Percentiles rank a stretch among this genome's conserved stretches.
Conservation (phyloP, 1,140 invertebrate genomes). For the Brachionus calyciflorus region DNA sequence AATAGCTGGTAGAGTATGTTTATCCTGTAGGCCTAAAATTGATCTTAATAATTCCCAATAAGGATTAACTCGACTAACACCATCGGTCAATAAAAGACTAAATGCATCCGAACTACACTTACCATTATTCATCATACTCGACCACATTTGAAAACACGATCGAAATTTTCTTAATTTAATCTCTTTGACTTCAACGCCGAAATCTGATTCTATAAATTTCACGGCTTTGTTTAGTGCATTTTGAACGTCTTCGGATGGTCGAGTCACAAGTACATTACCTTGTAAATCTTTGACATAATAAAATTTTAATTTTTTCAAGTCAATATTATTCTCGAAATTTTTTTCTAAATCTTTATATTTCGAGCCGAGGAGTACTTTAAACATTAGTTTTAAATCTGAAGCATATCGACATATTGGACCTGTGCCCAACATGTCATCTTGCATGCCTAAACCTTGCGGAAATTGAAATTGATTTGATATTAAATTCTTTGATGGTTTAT, state of each 20-base stretch:
- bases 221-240: constrained; percentile 68
- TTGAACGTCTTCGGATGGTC: constrained; percentile 64
- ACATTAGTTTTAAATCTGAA: constrained; percentile 74
- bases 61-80: constrained; percentile 53
- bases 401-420: constrained; percentile 87
- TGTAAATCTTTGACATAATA: constrained; percentile 82
- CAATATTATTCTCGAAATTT: constrained; percentile 59
- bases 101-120: constrained; percentile 50
- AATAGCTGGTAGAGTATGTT: constrained; percentile 81
- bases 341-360: not conserved
- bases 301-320: constrained; percentile 70
- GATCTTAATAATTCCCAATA: constrained; percentile 55
- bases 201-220: constrained; percentile 49
- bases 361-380: constrained; percentile 63
- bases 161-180: constrained; percentile 52
- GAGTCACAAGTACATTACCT: constrained; percentile 70
- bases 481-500: constrained; percentile 45
- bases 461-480: constrained; percentile 76
- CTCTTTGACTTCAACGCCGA: constrained; percentile 50
- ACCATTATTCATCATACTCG: constrained; percentile 52
- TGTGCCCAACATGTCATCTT: constrained; percentile 67
- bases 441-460: constrained; percentile 53
- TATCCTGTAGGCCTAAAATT: constrained; percentile 59
- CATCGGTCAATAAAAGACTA: constrained; percentile 52
- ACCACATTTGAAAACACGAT: constrained; percentile 56